A percentile compares a stretch with the other conserved stretches of the same genome.
phyloP scores from a whole-genome alignment of 2,113 vertebrate genomes.

The Cyprichromis sp. region DNA sequence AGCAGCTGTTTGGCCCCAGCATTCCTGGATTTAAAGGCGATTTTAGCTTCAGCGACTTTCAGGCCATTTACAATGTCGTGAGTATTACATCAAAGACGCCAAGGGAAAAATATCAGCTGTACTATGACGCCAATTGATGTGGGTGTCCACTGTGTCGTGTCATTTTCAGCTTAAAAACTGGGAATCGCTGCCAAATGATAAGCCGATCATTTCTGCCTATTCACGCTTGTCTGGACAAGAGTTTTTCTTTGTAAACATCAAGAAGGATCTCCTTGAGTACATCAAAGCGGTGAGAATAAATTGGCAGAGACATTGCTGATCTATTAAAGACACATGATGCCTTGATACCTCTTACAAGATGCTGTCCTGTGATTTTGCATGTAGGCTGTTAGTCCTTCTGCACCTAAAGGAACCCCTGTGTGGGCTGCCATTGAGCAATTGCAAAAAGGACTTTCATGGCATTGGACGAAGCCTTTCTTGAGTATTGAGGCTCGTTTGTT shows the following conservation, averaged over 20 bases:
- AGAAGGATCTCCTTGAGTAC: conserved; percentile 40
- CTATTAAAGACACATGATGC: neutral
- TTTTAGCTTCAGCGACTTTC: conserved; percentile 36
- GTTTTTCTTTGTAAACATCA: conserved; percentile 56
- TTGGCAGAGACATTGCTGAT: neutral
- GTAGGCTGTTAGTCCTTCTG: conserved; percentile 46
- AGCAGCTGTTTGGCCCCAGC: conserved; percentile 39
- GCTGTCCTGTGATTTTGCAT: neutral
- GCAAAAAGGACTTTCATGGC: conserved; percentile 57
- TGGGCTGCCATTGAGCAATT: conserved; percentile 48
- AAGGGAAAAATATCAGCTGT: neutral
- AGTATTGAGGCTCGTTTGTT: conserved; percentile 62
- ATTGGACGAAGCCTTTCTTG: conserved; percentile 58
- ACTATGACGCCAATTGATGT: neutral
- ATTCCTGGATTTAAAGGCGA: conserved; percentile 39
- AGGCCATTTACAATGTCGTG: conserved; percentile 53
- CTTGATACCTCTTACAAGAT: neutral
- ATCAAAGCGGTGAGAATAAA: conserved; percentile 47
- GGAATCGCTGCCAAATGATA: conserved; percentile 47
- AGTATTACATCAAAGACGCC: neutral
- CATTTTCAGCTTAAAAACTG: conserved; percentile 61
- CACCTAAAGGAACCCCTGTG: conserved; percentile 49
- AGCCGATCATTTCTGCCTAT: conserved; percentile 47
- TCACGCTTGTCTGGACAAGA: conserved; percentile 65
- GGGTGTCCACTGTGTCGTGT: neutral